Conservation (phyloP, 1,140 invertebrate genomes). For the Brachionus sp. region DNA sequence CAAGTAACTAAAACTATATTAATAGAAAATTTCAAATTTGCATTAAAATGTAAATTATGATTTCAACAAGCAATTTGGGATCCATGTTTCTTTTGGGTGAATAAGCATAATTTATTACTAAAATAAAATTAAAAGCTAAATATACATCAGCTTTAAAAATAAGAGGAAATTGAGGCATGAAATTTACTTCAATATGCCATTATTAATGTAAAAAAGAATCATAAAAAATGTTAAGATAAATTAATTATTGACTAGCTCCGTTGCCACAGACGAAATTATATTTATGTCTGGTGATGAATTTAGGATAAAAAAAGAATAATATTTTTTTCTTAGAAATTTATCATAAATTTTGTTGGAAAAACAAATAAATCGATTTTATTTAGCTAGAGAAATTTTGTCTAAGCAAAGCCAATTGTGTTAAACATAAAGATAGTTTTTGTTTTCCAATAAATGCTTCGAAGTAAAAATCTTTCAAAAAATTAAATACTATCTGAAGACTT, state of each 20-base stretch:
- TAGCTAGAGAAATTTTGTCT: too few relatives aligned
- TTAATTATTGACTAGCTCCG: not conserved
- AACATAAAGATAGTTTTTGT: not conserved
- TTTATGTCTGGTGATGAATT: not conserved
- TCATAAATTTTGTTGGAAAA: not conserved
- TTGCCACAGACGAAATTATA: not conserved
- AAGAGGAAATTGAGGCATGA: not conserved
- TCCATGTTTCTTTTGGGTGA: not conserved
- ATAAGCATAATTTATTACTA: slow-evolving; percentile 34
- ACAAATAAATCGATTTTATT: too few relatives aligned
- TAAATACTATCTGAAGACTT: too few relatives aligned
- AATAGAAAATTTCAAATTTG: not conserved
- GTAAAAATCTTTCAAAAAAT: too few relatives aligned
- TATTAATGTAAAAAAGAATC: not conserved
- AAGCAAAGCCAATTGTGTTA: not conserved
- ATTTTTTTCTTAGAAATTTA: not conserved
- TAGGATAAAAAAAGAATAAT: not conserved
- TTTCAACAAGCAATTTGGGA: not conserved
- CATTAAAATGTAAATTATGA: not conserved
- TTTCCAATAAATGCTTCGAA: too few relatives aligned
- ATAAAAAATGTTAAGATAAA: not conserved
- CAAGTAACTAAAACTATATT: not conserved
- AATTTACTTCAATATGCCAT: not conserved
- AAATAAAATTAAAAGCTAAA: not conserved
- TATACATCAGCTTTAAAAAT: not conserved